Evolutionary conservation across 2,113 vertebrate species (phyloP).

Genomic region (Leptobrachium leishanense): DNA sequence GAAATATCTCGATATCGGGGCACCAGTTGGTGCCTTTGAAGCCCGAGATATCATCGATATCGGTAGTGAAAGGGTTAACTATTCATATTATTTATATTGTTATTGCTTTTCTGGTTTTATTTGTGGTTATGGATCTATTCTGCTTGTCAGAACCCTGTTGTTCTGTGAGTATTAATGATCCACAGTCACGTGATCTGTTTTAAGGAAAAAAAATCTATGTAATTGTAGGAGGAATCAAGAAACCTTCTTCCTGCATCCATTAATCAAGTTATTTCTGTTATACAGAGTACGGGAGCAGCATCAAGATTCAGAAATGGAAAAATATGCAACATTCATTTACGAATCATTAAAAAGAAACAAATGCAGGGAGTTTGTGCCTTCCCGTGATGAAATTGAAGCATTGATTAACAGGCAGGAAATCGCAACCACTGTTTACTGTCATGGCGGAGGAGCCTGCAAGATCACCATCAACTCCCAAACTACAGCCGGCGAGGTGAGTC

Average conservation of each 20-base stretch:
- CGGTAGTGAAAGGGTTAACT: too few species aligned
- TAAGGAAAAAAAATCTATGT: too few species aligned
- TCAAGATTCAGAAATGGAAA: conserved; percentile 88
- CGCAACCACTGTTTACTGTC: conserved; percentile 90
- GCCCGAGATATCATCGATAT: too few species aligned
- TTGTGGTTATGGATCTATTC: too few species aligned
- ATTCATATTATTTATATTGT: too few species aligned
- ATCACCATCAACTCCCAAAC: conserved; percentile 96
- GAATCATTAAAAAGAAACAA: conserved; percentile 90
- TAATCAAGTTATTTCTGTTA: conserved; percentile 35
- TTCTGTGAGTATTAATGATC: too few species aligned
- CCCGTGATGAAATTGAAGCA: conserved; percentile 86
- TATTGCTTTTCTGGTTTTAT: too few species aligned
- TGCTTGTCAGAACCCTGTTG: too few species aligned
- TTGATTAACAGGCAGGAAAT: conserved; percentile 88
- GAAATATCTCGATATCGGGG: too few species aligned
- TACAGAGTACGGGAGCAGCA: conserved; percentile 84
- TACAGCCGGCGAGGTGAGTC: conserved; percentile 90
- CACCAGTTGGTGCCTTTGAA: too few species aligned
- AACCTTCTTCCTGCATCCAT: background rate
- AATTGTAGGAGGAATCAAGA: too few species aligned
- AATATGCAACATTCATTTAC: conserved; percentile 79
- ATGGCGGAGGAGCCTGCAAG: conserved; percentile 95
- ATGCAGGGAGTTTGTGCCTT: conserved; percentile 87
- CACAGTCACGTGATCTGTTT: too few species aligned